phyloP scores from a whole-genome alignment of 2,888 invertebrate genomes.

The Carpatolechia fugitivella region DNA sequence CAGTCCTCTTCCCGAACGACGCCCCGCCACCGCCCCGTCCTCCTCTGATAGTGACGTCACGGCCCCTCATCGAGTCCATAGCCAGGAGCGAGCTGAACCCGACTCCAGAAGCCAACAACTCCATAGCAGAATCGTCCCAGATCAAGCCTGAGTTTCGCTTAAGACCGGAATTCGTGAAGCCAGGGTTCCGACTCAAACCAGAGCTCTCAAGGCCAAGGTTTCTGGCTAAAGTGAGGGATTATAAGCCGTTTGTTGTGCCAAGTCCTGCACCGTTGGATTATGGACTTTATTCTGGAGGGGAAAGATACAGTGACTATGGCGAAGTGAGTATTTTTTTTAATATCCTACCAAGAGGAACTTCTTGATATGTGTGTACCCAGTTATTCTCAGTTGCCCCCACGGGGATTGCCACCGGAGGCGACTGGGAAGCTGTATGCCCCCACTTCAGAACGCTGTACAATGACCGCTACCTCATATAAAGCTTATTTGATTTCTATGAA shows the following conservation, averaged over 20 bases:
- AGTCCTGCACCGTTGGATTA: constrained; percentile 28
- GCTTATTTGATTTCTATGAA: no score
- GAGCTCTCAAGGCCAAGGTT: constrained; percentile 8
- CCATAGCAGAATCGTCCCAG: constrained; percentile 38
- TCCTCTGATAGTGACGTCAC: constrained; percentile 64
- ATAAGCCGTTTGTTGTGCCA: constrained; percentile 34
- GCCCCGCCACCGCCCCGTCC: constrained; percentile 53
- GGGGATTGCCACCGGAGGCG: no score
- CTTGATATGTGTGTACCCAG: background rate
- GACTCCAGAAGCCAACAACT: constrained; percentile 34
- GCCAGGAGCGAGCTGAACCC: constrained; percentile 56
- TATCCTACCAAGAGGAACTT: no score
- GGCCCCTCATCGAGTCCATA: constrained; percentile 62
- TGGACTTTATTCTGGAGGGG: constrained; percentile 33
- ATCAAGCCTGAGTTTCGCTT: constrained; percentile 25
- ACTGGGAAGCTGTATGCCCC: no score
- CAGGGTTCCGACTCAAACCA: no score
- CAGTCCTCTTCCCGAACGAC: constrained; percentile 67
- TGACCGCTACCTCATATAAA: no score
- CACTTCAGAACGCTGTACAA: no score
- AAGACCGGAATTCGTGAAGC: background rate
- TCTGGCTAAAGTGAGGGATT: constrained; percentile 36
- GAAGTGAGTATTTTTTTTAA: constrained; percentile 41
- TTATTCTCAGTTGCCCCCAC: no score
- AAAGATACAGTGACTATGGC: constrained; percentile 41